Evolutionary conservation across 1,140 invertebrate species (phyloP), one percentile per base, ranked within the genome.

Genomic region (Magallana gigas): DNA sequence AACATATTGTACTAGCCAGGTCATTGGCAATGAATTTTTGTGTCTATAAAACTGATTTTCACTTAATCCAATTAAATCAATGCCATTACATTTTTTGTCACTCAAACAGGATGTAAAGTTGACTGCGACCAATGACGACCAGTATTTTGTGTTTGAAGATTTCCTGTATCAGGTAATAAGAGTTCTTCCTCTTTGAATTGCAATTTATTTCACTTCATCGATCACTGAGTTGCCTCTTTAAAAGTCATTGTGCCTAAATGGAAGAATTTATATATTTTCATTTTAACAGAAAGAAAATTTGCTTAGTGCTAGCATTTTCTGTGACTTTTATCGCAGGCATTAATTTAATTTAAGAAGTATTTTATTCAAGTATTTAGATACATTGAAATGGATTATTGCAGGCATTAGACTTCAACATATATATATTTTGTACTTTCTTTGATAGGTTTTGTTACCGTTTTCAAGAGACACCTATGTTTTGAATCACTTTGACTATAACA

Each of bases 131-230:
- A 99, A 99, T 94, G 98, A 99, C 94, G 98, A 99, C 94, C 98
- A 99, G 93, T 99, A 99, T 94, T 99, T 99, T 95, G 98, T 99
- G 0, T 99, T 99, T 95, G 98, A 99, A 96, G 98, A 99, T 95
- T 96, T 98, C 62, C 95, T 99, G 0, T 98, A 99, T 94, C 98
- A 99, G 96, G 98, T 97, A 90, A 85, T 23, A 8, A 76, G 68
- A 36, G 68, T 76, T 76, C 23, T 76, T 29, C 23, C 23, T 76
- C 23, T 76, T 48, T 48, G 36, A 48, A 48, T 48, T 48, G 36
- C 3, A 48, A 48, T 48, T 48, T 48, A 48, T 48, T 48, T 48
- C 36, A 48, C 36, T 48, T 64, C 16, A 4, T 64, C 60, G 16
- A 64, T 64, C 16, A 64, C 14, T 64, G 14, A 48, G 36, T 48